Evolutionary conservation across 2,113 vertebrate genomes (phyloP).

Genomic region (Riparia riparia): DNA sequence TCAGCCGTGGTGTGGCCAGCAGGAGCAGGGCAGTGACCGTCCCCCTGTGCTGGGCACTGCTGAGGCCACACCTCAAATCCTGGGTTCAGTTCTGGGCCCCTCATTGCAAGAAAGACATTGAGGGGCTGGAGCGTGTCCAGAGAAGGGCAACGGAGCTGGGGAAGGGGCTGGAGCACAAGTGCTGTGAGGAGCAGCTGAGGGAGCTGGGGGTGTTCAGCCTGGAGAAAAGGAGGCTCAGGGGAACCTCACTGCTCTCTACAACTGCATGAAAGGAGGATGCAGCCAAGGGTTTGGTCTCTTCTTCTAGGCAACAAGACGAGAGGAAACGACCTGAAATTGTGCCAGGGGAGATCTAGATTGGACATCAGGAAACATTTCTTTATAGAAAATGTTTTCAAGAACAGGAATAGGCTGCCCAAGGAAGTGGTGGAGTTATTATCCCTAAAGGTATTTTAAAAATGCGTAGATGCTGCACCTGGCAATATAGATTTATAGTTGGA

Average conservation of each 20-base stretch:
- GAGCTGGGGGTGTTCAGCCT: not conserved
- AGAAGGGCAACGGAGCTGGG: not conserved
- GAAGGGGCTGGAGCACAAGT: not conserved
- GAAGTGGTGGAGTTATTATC: not conserved
- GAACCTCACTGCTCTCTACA: rapidly evolving
- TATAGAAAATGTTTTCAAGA: not conserved
- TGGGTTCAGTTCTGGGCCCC: not conserved
- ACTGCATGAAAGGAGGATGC: rapidly evolving
- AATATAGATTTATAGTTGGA: not conserved
- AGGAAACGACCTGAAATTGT: not conserved
- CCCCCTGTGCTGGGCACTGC: not conserved
- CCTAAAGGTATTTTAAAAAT: not conserved
- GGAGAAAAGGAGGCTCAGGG: not conserved
- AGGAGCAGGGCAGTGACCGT: not conserved
- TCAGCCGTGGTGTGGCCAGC: not conserved
- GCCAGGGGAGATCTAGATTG: not conserved
- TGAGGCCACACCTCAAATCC: not conserved
- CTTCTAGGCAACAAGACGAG: rapidly evolving
- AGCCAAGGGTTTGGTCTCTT: rapidly evolving
- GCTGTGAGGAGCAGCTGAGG: not conserved
- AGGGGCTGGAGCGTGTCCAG: not conserved
- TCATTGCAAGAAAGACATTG: not conserved
- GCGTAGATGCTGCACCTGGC: not conserved
- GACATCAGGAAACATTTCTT: not conserved
- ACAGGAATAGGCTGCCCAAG: not conserved